A percentile compares a stretch with the other conserved stretches of the same genome.
Conservation (phyloP, 1,140 invertebrate genomes). For the Formica exsecta region DNA sequence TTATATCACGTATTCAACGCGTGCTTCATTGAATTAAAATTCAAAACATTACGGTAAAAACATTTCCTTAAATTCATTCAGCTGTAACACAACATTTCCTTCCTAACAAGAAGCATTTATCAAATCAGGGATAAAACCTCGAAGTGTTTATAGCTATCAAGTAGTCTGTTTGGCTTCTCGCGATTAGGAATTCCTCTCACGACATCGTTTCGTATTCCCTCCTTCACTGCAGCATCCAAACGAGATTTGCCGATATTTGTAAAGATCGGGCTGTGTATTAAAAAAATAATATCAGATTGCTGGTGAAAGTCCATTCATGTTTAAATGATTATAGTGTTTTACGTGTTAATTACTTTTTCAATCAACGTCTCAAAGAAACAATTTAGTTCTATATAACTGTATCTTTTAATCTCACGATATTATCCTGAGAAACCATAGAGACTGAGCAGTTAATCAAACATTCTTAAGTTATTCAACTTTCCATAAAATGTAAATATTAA, state of each 20-base stretch:
- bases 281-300: conserved; percentile 5
- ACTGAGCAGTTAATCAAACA: neutral
- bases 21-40: conserved; percentile 36
- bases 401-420: neutral
- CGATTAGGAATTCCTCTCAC: conserved; percentile 75
- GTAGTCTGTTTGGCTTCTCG: neutral
- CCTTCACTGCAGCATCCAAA: conserved; percentile 28
- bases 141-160: conserved; percentile 42
- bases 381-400: neutral
- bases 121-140: conserved; percentile 63
- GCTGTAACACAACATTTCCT: conserved; percentile 49
- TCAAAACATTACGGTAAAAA: conserved; percentile 7
- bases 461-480: neutral
- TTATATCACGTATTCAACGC: conserved; percentile 11
- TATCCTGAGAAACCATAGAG: neutral
- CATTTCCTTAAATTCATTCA: conserved; percentile 55
- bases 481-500: neutral
- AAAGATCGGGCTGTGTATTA: neutral
- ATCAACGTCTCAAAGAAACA: conserved; percentile 12
- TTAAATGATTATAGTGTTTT: neutral
- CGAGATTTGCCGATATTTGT: conserved; percentile 1
- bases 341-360: conserved; percentile 21
- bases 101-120: conserved; percentile 53
- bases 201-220: conserved; percentile 58
- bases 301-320: neutral